Base-by-base conservation (phyloP, 2,888 invertebrate genomes). In the Anticlea derivata region DNA sequence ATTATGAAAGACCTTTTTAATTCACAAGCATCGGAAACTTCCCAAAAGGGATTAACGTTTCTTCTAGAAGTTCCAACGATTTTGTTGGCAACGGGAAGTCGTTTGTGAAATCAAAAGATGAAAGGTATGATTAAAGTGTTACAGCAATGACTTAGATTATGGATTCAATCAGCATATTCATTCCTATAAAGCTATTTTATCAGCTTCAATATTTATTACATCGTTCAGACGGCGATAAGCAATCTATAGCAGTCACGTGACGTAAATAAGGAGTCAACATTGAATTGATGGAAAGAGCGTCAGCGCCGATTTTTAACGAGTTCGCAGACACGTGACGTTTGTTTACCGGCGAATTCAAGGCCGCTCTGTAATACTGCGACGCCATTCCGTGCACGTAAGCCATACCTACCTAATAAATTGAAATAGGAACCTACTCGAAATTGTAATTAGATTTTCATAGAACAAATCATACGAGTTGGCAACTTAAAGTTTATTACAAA, bases 271-370 rank as follows among this genome's bases (percentile, higher is more conserved):
- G 66, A 63, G 35, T 35, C 27, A 48, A 56, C 52, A 63, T 58
- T 57, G 50, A 60, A 63, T 58, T 57, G 50, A 60, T 55, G 61
- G 61, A 70, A 66, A 71, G 63, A 67, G 65, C 64, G 65, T 68
- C 50, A 61, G 60, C 61, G 61, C 66, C 63, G 70, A 72, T 71
- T 73, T 74, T 74, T 65, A 63, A 60, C 58, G 67, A 65, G 60
- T 60, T 54, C 44, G 40, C 51, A 58, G 52, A 71, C 86, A 87
- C 84, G 86, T 86, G 87, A 86, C 83, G 73, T 73, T 70, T 86
- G 86, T 86, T 86, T 85, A 83, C 86, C 72, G 75, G 65, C 70
- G 69, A 66, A 54, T 68, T 73, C 86, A 88, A 87, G 86, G 88
- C 73, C 85, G 64, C 66, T 50, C 53, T 77, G 82, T 82, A 83